These are phyloP conservation scores for Andricus grossulariae DNA, from an alignment of 1,140 invertebrate species.

Conservation along the genomic window DNA sequence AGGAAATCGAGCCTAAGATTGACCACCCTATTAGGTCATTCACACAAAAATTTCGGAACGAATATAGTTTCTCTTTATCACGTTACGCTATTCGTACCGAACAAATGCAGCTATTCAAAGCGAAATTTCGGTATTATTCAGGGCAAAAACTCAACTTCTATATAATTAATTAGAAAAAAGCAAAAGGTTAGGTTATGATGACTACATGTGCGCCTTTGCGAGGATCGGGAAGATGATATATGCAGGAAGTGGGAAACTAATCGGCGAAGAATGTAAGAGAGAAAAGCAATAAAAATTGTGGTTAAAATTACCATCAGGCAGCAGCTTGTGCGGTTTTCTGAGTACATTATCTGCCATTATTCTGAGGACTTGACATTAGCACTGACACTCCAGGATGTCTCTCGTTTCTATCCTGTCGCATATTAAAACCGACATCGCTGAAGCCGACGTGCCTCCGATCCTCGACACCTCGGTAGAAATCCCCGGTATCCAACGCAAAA, in stretches of 20 bases:
- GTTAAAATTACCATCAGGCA: constrained; percentile 36
- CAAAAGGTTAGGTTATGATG: constrained; percentile 7
- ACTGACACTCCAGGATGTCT: constrained; percentile 30
- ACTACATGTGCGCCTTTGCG: neutral
- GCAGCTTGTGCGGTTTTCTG: constrained; percentile 69
- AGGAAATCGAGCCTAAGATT: no score
- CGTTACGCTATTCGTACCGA: no score
- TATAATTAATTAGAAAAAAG: neutral
- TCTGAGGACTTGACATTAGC: constrained; percentile 27
- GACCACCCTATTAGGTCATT: no score
- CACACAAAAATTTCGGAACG: no score
- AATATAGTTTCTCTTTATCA: no score
- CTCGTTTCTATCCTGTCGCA: constrained; percentile 48
- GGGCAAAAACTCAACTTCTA: neutral
- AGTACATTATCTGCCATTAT: constrained; percentile 71
- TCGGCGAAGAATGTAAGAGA: neutral
- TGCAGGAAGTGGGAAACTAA: constrained; percentile 6
- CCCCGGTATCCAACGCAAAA: constrained; percentile 39
- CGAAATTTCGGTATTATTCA: no score
- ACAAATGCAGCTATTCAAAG: no score
- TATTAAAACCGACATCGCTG: constrained; percentile 56
- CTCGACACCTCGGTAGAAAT: neutral
- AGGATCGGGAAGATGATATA: constrained; percentile 6
- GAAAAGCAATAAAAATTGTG: constrained; percentile 18
- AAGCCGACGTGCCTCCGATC: neutral